Evolutionary conservation across 2,113 vertebrate species (phyloP).

Genomic region (Gnathonemus echidnorhynchus): DNA sequence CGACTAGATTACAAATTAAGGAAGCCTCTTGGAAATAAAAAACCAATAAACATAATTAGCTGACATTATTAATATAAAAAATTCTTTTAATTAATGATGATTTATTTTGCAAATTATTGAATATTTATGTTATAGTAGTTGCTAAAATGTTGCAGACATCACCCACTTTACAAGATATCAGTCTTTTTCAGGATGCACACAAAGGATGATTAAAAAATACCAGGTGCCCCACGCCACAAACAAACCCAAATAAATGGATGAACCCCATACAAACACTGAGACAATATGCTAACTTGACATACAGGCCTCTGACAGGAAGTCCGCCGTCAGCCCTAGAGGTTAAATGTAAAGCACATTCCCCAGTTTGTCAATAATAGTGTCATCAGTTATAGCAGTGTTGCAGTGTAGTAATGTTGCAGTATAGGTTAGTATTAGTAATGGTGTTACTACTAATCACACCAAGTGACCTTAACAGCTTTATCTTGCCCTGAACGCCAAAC

Average conservation of each 20-base stretch:
- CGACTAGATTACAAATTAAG: background rate
- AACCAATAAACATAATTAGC: background rate
- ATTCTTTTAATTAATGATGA: background rate
- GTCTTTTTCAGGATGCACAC: background rate
- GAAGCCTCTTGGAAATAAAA: background rate
- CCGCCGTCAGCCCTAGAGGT: background rate
- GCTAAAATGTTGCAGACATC: background rate
- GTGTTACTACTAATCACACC: background rate
- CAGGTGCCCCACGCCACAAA: background rate
- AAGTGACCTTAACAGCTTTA: background rate
- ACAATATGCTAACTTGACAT: background rate
- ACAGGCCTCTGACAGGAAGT: background rate
- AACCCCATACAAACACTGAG: background rate
- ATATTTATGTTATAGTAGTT: background rate
- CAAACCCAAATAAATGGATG: background rate
- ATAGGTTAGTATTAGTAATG: background rate
- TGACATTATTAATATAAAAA: background rate
- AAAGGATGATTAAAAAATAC: background rate
- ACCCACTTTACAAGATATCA: background rate
- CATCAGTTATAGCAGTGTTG: background rate
- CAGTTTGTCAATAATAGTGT: background rate
- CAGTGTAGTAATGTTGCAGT: background rate
- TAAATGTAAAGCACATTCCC: background rate
- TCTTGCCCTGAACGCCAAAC: background rate
- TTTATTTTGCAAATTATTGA: background rate